Percentiles rank a stretch among this genome's conserved stretches.
Evolutionary conservation across 92 coral and sea anemone genomes (phyloP).

Genomic region (Paragorgia papillata): DNA sequence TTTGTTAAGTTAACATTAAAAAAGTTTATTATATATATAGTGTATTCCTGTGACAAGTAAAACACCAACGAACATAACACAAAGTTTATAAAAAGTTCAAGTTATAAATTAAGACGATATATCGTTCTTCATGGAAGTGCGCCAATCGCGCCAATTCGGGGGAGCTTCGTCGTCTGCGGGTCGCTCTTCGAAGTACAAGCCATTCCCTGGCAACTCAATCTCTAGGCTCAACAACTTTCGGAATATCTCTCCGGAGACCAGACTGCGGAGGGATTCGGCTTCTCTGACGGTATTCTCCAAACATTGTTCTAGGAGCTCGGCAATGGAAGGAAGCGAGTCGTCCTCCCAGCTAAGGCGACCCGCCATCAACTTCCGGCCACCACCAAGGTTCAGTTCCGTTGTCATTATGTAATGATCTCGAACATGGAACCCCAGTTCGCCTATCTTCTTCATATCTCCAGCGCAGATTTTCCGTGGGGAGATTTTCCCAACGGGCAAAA

Average conservation of each 20-base stretch:
- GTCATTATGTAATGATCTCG: background rate
- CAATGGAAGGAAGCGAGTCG: background rate
- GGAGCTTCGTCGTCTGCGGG: constrained; percentile 1
- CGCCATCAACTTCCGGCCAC: background rate
- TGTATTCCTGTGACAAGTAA: too few relatives aligned
- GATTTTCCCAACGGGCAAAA: background rate
- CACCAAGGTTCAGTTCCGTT: background rate
- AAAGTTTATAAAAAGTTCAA: too few relatives aligned
- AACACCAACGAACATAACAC: too few relatives aligned
- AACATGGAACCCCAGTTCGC: background rate
- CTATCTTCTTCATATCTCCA: constrained; percentile 5
- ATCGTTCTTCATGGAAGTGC: background rate
- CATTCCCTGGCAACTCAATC: background rate
- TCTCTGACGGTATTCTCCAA: background rate
- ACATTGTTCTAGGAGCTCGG: background rate
- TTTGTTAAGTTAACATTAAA: too few relatives aligned
- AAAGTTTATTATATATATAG: too few relatives aligned
- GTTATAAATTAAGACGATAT: background rate
- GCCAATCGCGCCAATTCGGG: constrained; percentile 8
- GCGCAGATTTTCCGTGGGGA: constrained; percentile 2
- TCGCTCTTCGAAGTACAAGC: background rate
- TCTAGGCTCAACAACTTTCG: background rate
- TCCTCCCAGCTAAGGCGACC: background rate
- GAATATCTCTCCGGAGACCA: background rate
- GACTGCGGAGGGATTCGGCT: constrained; percentile 1